Percentiles rank a stretch among this genome's conserved stretches.
phyloP scores from a whole-genome alignment of 2,113 vertebrate genomes.

The human region DNA sequence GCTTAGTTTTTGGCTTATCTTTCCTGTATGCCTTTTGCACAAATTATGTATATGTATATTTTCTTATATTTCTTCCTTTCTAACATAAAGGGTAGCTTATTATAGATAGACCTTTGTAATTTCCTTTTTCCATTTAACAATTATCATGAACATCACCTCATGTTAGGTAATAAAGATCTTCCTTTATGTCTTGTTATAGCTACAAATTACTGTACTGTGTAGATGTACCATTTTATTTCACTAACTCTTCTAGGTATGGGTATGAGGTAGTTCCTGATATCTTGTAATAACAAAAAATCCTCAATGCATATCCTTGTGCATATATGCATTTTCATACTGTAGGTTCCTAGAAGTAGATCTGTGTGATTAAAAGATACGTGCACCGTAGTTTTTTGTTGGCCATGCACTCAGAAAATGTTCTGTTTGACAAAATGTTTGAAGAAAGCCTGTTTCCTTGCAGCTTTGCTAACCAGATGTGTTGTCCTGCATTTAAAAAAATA shows the following conservation, averaged over 20 bases:
- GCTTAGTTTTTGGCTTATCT: not conserved
- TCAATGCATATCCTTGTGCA: not conserved
- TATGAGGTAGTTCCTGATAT: not conserved
- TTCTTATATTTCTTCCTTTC: not conserved
- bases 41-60: not conserved
- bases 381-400: not conserved
- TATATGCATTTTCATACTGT: not conserved
- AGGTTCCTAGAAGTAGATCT: not conserved
- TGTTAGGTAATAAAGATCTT: not conserved
- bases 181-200: not conserved
- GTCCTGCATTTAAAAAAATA: not conserved
- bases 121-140: not conserved
- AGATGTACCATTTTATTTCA: not conserved
- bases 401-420: not conserved
- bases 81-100: not conserved
- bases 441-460: not conserved
- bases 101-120: not conserved
- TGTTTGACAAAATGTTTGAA: not conserved
- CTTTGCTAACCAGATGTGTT: not conserved
- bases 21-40: not conserved
- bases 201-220: not conserved
- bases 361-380: not conserved
- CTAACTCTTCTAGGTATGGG: not conserved
- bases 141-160: not conserved
- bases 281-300: not conserved